A percentile compares a stretch with the other conserved stretches of the same genome.
Evolutionary conservation across 2,888 invertebrate genomes (phyloP).

Genomic region (Pollenia griseotomentosa): DNA sequence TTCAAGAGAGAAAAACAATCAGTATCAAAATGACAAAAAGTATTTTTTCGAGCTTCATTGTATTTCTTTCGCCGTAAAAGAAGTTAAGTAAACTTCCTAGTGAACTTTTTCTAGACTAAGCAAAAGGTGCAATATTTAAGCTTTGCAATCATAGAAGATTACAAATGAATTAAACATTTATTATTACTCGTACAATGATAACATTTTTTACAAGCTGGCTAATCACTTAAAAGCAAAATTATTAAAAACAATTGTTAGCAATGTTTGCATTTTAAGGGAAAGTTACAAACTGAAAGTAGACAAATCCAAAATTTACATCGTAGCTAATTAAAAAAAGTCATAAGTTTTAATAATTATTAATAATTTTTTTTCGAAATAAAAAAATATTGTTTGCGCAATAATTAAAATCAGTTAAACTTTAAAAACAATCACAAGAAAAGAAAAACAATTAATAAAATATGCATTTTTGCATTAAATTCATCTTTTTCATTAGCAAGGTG

Average conservation of each 20-base stretch:
- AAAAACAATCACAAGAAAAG: background rate
- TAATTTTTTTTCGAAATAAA: background rate
- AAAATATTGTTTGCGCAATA: background rate
- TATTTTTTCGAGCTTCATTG: no score
- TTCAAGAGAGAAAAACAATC: no score
- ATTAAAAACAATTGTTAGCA: background rate
- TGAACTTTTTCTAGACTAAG: background rate
- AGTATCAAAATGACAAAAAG: no score
- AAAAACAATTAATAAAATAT: background rate
- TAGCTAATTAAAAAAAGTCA: background rate
- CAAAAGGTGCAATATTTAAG: background rate
- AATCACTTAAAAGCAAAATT: conserved; percentile 40
- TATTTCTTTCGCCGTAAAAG: background rate
- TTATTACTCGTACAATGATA: background rate
- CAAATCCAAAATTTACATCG: conserved; percentile 4
- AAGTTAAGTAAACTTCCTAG: background rate
- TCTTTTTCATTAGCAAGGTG: conserved; percentile 30
- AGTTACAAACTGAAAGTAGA: conserved; percentile 31
- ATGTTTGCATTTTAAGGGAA: conserved; percentile 37
- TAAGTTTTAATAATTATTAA: background rate
- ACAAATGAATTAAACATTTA: conserved; percentile 34
- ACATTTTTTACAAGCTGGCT: conserved; percentile 38
- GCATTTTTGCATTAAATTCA: conserved; percentile 44
- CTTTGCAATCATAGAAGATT: background rate
- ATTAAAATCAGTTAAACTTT: conserved; percentile 5